Percentiles rank a stretch among this genome's conserved stretches.
These are phyloP conservation scores for Leptothorax acervorum DNA, from an alignment of 2,888 invertebrate genomes.

Conservation along the genomic window DNA sequence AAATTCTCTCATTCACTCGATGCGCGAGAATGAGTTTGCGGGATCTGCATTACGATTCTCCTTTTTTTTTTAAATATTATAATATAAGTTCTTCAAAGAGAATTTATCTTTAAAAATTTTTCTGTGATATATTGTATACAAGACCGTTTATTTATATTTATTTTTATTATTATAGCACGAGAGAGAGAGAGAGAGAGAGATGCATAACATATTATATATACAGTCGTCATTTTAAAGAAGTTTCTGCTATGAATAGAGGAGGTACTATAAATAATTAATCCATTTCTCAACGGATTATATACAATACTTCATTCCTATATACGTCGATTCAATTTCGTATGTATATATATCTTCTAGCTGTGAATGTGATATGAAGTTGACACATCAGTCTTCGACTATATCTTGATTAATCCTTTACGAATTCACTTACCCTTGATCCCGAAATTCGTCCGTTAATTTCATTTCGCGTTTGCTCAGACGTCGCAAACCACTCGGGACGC, in stretches of 20 bases:
- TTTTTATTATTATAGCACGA: not conserved
- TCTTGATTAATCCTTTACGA: slow-evolving; percentile 15
- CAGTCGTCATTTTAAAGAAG: not conserved
- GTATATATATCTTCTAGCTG: not conserved
- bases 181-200: not conserved
- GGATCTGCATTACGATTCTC: not conserved
- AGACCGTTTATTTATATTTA: not conserved
- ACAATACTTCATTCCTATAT: not conserved
- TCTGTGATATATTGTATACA: not conserved
- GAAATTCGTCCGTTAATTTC: not conserved
- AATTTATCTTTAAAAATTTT: not conserved
- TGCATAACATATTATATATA: not conserved
- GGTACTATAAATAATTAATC: not conserved
- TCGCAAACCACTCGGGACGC: not conserved
- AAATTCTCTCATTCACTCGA: slow-evolving; percentile 3
- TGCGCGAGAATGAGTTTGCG: not conserved
- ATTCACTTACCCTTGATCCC: slow-evolving; percentile 4
- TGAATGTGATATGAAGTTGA: not conserved
- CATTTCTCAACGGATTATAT: not conserved
- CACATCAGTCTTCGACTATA: slow-evolving; percentile 3
- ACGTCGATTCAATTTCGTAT: not conserved
- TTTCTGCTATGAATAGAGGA: not conserved
- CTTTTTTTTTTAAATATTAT: not conserved
- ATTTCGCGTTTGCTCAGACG: not conserved
- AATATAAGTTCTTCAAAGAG: not conserved